A percentile compares a stretch with the other conserved stretches of the same genome.
Evolutionary conservation across 2,888 invertebrate genomes (phyloP).

Genomic region (Pristionchus arcanus): DNA sequence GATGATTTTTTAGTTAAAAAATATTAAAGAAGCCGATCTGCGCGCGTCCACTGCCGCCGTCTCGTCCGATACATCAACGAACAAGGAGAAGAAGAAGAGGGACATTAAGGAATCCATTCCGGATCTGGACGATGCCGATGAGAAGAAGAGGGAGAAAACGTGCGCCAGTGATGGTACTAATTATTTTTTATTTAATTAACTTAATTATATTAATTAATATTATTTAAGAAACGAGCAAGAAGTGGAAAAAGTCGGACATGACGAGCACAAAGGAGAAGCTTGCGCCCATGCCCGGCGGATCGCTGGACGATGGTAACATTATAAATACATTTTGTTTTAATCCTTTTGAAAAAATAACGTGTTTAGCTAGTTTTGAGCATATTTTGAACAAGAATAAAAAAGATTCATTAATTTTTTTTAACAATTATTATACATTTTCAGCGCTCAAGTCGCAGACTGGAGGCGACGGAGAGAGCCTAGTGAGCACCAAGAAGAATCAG

Average conservation of each 20-base stretch:
- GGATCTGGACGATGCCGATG: neutral
- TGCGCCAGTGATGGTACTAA: neutral
- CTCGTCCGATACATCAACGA: neutral
- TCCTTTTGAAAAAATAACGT: too few relatives aligned
- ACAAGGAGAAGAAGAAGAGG: slow-evolving; percentile 23
- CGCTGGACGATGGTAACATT: neutral
- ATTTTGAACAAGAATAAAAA: too few relatives aligned
- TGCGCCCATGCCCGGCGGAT: neutral
- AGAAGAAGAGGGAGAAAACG: neutral
- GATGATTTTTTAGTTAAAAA: too few relatives aligned
- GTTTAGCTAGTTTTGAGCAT: too few relatives aligned
- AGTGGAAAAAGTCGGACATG: neutral
- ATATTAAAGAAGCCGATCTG: neutral
- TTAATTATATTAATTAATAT: neutral
- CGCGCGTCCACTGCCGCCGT: neutral
- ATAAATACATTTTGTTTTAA: too few relatives aligned
- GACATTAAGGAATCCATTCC: neutral
- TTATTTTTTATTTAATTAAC: neutral
- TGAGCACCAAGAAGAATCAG: neutral
- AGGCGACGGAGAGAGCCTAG: slow-evolving; percentile 11
- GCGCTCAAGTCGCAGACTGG: slow-evolving; percentile 23
- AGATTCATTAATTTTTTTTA: too few relatives aligned
- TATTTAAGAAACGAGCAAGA: neutral
- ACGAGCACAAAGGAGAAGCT: slow-evolving; percentile 9
- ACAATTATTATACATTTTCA: neutral